A percentile compares a stretch with the other conserved stretches of the same genome.
Evolutionary conservation across 2,888 invertebrate genomes (phyloP).

Genomic region (Nomada fucata): DNA sequence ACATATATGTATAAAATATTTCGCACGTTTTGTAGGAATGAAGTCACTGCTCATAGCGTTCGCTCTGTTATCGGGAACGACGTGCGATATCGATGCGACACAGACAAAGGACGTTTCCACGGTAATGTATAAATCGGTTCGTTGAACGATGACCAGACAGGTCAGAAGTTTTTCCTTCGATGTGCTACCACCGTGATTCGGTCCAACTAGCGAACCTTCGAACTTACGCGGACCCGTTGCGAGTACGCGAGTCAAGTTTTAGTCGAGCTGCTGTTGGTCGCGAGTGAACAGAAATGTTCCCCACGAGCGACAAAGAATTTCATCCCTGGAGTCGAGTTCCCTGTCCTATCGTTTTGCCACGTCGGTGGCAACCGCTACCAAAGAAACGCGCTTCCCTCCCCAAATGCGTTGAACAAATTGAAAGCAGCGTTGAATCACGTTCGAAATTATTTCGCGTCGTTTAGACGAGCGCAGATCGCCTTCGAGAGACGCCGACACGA

Average conservation of each 20-base stretch:
- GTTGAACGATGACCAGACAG: neutral
- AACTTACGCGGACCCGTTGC: slow-evolving; percentile 6
- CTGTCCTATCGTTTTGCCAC: neutral
- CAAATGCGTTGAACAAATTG: too few relatives aligned
- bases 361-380: too few relatives aligned
- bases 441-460: too few relatives aligned
- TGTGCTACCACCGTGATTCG: neutral
- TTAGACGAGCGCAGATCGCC: neutral
- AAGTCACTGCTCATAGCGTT: slow-evolving; percentile 50
- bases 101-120: neutral
- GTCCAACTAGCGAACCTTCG: slow-evolving; percentile 16
- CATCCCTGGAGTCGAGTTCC: slow-evolving; percentile 35
- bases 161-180: too few relatives aligned
- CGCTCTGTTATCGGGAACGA: slow-evolving; percentile 49
- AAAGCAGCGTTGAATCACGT: too few relatives aligned
- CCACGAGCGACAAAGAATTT: neutral
- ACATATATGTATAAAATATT: too few relatives aligned
- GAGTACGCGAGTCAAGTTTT: slow-evolving; percentile 26
- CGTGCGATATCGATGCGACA: slow-evolving; percentile 53
- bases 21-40: slow-evolving; percentile 52
- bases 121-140: neutral
- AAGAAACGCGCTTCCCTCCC: too few relatives aligned
- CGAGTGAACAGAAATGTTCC: slow-evolving; percentile 12
- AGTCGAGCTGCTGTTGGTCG: neutral
- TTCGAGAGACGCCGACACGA: neutral